A percentile compares a stretch with the other conserved stretches of the same genome.
These are phyloP conservation scores for Microcebus ravelobensis DNA, from an alignment of 2,113 vertebrate species.

Conservation along the genomic window DNA sequence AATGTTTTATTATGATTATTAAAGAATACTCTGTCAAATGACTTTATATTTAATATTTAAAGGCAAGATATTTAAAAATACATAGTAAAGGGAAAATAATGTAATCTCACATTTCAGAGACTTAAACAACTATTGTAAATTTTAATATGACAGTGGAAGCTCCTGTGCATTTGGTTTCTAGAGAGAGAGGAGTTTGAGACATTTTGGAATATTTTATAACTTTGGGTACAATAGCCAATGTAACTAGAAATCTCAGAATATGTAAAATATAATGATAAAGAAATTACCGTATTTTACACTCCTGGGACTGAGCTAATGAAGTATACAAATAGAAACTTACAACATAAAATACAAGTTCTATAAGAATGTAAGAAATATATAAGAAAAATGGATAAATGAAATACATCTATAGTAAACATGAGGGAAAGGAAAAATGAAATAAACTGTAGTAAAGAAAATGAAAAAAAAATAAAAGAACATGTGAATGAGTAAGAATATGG, in stretches of 20 bases:
- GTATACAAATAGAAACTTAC: background rate
- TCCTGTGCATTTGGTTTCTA: background rate
- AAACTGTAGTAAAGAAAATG: background rate
- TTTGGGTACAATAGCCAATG: background rate
- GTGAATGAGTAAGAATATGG: background rate
- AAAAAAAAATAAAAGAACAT: background rate
- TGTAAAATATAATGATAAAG: background rate
- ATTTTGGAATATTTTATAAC: background rate
- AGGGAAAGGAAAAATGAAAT: background rate
- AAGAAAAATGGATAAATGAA: background rate
- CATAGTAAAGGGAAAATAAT: background rate
- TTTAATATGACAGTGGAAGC: background rate
- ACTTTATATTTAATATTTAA: background rate
- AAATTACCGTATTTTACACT: background rate
- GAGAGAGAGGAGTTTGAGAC: no score
- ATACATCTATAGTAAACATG: background rate
- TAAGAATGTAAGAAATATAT: background rate
- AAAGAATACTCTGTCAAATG: background rate
- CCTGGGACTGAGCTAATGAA: background rate
- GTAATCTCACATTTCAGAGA: background rate
- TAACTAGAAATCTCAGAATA: background rate
- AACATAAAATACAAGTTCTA: background rate
- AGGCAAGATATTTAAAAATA: background rate
- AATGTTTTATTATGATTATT: background rate
- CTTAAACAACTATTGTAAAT: background rate